Base-by-base conservation (phyloP, 2,113 vertebrate genomes). In the Tangachromis dhanisi region DNA sequence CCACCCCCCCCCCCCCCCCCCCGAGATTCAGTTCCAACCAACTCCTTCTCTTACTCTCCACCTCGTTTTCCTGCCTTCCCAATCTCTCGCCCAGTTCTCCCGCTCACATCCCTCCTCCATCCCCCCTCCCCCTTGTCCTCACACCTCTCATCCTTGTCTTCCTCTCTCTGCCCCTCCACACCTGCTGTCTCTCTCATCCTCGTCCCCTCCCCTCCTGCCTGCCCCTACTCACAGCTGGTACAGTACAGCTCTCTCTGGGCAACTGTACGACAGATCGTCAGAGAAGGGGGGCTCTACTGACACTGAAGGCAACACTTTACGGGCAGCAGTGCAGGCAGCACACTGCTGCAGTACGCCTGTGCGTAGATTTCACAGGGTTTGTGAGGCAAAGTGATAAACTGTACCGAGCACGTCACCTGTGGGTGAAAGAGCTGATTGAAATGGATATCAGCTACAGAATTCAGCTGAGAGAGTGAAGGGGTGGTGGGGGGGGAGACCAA, bases 271-370 rank as follows among this genome's bases (percentile, higher is more conserved):
- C 80, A 90, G 88, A 92, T 90, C 84, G 59, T 85, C 88, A 86
- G 86, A 71, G 51, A 86, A 63, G 71, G 80, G 80, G 80, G 85
- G 92, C 89, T 89, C 80, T 90, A 90, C 91, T 90, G 92, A 94
- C 94, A 94, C 90, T 80, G 89, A 93, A 95, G 92, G 93, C 93
- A 94, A 89, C 90, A 93, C 94, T 95, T 90, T 88, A 92, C 80
- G 57, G 92, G 87, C 85, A 90, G 89, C 88, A 87, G 91, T 89
- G 88, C 90, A 85, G 93, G 93, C 93, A 93, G 92, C 83, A 86
- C 81, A 71, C 68, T 93, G 92, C 89, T 89, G 92, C 86, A 92
- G 92, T 91, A 89, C 8, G 87, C 71, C 84, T 79, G 92, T 86
- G 90, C 88, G 59, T 81, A 83, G 33, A 88, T 86, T 86, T 90